phyloP scores from a whole-genome alignment of 2,797 vertebrate species.

The Crocodylus rhombifer region DNA sequence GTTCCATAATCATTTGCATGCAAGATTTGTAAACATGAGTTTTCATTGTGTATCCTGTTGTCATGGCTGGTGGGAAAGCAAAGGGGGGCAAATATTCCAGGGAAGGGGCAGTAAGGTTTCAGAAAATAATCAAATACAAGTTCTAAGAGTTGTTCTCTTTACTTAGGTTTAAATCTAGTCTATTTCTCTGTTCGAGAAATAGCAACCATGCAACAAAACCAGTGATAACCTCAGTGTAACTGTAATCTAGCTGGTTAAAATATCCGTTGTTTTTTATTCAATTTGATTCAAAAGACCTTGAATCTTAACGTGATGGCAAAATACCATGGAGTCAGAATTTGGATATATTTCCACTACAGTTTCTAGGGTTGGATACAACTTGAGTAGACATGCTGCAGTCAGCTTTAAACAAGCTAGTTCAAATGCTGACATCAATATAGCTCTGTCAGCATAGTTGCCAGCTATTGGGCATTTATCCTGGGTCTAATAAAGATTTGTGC shows the following conservation, averaged over 20 bases:
- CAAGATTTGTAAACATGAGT: conserved; percentile 76
- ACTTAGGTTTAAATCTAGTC: background rate
- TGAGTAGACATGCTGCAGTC: fast-evolving
- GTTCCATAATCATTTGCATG: conserved; percentile 70
- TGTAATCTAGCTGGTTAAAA: background rate
- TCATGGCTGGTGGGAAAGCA: conserved; percentile 49
- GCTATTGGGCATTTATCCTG: background rate
- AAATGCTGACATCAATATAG: background rate
- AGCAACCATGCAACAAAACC: background rate
- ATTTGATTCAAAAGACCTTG: background rate
- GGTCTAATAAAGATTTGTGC: background rate
- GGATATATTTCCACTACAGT: background rate
- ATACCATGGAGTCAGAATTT: background rate
- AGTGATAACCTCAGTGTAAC: background rate
- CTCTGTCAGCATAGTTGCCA: fast-evolving
- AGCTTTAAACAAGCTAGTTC: background rate
- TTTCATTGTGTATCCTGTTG: conserved; percentile 70
- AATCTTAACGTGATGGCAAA: background rate
- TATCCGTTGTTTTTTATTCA: background rate
- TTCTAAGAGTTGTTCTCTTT: background rate
- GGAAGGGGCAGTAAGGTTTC: conserved; percentile 13
- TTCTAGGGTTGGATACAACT: background rate
- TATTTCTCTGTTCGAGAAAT: background rate
- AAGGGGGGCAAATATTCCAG: conserved; percentile 56
- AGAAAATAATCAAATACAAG: conserved; percentile 1